Percentiles rank a stretch among this genome's conserved stretches.
phyloP scores from a whole-genome alignment of 1,140 invertebrate genomes.

The Melitaea cinxia region DNA sequence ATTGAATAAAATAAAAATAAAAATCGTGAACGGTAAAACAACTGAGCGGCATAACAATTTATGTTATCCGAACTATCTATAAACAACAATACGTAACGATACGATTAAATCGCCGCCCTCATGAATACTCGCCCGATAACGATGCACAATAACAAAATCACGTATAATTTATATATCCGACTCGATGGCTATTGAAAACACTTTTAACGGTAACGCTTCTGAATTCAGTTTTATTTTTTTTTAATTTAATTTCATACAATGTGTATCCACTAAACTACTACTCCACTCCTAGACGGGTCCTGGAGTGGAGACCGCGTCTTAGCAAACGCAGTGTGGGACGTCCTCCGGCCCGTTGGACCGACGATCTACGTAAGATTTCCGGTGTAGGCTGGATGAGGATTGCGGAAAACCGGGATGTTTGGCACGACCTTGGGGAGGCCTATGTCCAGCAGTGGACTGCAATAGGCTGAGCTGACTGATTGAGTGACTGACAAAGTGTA shows the following conservation, averaged over 20 bases:
- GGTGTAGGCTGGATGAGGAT: too few species aligned
- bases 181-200: background rate
- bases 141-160: constrained; percentile 27
- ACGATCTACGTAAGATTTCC: too few species aligned
- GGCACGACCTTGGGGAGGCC: too few species aligned
- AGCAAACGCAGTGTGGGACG: too few species aligned
- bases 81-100: constrained; percentile 12
- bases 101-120: constrained; percentile 29
- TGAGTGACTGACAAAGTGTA: too few species aligned
- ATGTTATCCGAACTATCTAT: background rate
- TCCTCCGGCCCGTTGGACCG: too few species aligned
- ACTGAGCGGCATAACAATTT: background rate
- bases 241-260: background rate
- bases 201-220: background rate
- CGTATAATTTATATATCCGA: constrained; percentile 29
- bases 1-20: background rate
- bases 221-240: background rate
- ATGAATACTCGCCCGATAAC: constrained; percentile 32
- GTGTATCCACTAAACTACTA: too few species aligned
- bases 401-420: too few species aligned
- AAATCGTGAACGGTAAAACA: background rate
- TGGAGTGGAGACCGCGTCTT: too few species aligned
- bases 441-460: too few species aligned
- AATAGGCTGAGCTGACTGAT: too few species aligned
- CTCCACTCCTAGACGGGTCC: too few species aligned